Evolutionary conservation across 1,140 invertebrate species (phyloP).

Genomic region (Cephus cinctus): DNA sequence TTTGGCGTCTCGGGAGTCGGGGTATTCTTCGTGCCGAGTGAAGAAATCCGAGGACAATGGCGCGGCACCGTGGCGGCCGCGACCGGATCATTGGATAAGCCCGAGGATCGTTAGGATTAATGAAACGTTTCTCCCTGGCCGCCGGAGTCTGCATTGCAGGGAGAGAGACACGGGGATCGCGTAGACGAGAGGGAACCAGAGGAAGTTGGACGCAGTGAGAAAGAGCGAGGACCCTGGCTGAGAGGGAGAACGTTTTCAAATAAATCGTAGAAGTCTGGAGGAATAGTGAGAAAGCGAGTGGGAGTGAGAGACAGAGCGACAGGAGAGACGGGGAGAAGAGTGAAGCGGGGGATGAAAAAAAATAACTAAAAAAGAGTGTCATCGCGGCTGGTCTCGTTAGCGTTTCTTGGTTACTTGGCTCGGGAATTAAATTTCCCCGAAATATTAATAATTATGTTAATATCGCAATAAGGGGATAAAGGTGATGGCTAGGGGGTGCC

Average conservation of each 20-base stretch:
- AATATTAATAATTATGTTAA: conserved; percentile 54
- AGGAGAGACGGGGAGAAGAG: too few species aligned
- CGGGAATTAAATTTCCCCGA: conserved; percentile 26
- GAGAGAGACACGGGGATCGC: conserved; percentile 2
- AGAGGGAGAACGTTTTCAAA: neutral
- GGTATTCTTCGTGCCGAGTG: too few species aligned
- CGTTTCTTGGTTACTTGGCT: conserved; percentile 21
- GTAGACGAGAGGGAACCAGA: conserved; percentile 9
- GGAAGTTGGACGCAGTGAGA: too few species aligned
- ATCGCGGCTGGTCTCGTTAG: conserved; percentile 24
- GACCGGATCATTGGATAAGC: conserved; percentile 21
- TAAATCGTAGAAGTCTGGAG: neutral
- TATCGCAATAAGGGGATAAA: conserved; percentile 41
- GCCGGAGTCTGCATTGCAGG: conserved; percentile 18
- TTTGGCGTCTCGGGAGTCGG: too few species aligned
- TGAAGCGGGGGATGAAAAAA: conserved; percentile 3
- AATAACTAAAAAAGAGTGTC: conserved; percentile 13
- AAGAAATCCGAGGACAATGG: conserved; percentile 18
- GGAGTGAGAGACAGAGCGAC: too few species aligned
- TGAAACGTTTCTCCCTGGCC: conserved; percentile 26
- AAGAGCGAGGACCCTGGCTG: too few species aligned
- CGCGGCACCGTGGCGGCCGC: too few species aligned
- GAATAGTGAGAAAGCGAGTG: too few species aligned
- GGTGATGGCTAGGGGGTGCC: too few species aligned
- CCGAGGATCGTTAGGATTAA: conserved; percentile 24